These are phyloP conservation scores for rat (Rattus norvegicus) DNA, from an alignment of 2,113 vertebrate genomes.

Conservation along the genomic window GRCr8 NC_086037.1:11933501-11934000, in stretches of 20 bases:
- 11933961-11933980: not conserved
- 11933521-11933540: not conserved
- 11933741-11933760: not conserved
- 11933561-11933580: not conserved
- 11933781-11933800: not conserved
- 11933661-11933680: not conserved
- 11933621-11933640: not conserved
- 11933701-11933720: not conserved
- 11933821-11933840: not conserved
- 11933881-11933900: not conserved
- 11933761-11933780: not conserved
- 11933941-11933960: not conserved
- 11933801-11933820: not conserved
- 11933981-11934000: not conserved
- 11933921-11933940: not conserved
- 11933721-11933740: not conserved
- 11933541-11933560: not conserved
- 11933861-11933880: not conserved
- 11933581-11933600: not conserved
- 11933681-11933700: not conserved
- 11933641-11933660: not conserved
- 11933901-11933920: not conserved
- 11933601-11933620: conserved; percentile 2
- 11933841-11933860: accelerated
- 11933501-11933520: not conserved